Conservation (phyloP, 2,888 invertebrate species). For the Ophioninae sp. region DNA sequence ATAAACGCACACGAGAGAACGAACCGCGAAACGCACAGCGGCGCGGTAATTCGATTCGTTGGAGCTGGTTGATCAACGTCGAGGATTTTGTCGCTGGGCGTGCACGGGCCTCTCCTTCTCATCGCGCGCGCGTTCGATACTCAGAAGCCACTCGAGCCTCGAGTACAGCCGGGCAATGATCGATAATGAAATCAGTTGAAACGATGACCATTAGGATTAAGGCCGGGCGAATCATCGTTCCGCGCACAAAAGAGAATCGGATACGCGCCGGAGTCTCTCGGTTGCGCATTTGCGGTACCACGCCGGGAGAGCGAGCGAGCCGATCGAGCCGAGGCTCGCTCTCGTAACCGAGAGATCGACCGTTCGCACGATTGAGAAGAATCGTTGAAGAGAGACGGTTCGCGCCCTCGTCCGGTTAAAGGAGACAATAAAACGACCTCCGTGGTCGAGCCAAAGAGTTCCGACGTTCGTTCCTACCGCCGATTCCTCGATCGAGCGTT, state of each 20-base stretch:
- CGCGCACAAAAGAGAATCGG: slow-evolving; percentile 28
- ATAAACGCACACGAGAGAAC: background rate
- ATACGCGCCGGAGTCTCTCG: slow-evolving; percentile 52
- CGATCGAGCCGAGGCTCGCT: slow-evolving; percentile 59
- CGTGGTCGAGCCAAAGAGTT: slow-evolving; percentile 16
- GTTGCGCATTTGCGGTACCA: slow-evolving; percentile 73
- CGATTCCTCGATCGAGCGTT: slow-evolving; percentile 62
- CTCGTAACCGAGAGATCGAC: slow-evolving; percentile 1
- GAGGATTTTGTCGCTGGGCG: slow-evolving; percentile 51
- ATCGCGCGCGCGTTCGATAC: background rate
- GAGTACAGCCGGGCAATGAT: slow-evolving; percentile 49
- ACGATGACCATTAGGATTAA: slow-evolving; percentile 57
- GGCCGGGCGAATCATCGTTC: slow-evolving; percentile 55
- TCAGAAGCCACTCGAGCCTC: slow-evolving; percentile 29
- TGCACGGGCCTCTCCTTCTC: background rate
- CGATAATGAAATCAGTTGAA: slow-evolving; percentile 59
- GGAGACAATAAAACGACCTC: slow-evolving; percentile 54
- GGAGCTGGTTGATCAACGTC: slow-evolving; percentile 53
- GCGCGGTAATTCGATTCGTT: slow-evolving; percentile 36
- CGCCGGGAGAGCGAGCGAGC: slow-evolving; percentile 51
- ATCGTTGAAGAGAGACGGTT: slow-evolving; percentile 54
- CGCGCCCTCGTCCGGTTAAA: slow-evolving; percentile 60
- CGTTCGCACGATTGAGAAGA: slow-evolving; percentile 12
- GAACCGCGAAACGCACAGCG: slow-evolving; percentile 39
- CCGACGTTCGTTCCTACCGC: slow-evolving; percentile 53